Evolutionary conservation across 2,888 invertebrate species (phyloP), one percentile per base, ranked within the genome.

Genomic region (Plagiodera versicolora): DNA sequence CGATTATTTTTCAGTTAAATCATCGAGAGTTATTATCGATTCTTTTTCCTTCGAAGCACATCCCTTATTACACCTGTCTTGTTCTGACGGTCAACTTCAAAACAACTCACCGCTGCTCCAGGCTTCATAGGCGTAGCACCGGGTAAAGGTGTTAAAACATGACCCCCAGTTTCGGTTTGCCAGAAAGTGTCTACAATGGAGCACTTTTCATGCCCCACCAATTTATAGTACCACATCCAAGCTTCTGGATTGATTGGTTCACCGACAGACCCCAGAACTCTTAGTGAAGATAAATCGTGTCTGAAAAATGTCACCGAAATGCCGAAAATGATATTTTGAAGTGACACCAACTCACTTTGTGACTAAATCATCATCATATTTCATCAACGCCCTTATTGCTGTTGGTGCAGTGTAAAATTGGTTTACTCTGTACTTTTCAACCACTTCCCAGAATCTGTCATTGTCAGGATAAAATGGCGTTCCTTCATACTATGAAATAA

Each of bases 151-250:
- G 98, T 96, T 49, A 99, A 85, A 17, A 98, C 94, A 81, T 98
- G 98, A 0, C 98, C 98, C 8, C 98, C 98, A 4, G 98, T 99
- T 84, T 99, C 99, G 0, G 99, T 99, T 83, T 99, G 99, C 98
- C 98, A 99, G 82, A 96, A 99, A 0, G 99, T 99, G 78, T 99
- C 99, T 0, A 93, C 94, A 74, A 99, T 91, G 57, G 97, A 94
- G 80, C 95, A 95, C 66, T 87, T 88, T 49, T 87, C 87, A 63
- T 87, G 85, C 3, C 97, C 97, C 20, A 97, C 86, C 28, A 89
- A 76, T 69, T 89, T 86, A 79, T 95, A 90, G 80, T 96, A 98
- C 98, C 98, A 98, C 51, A 91, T 79, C 98, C 98, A 98, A 0
- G 98, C 98, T 79, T 98, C 98, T 0, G 97, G 92, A 81, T 99